Evolutionary conservation across 35 echinoderm and acorn worm genomes (phyloP).

Genomic region (Apostichopus parvimensis): DNA sequence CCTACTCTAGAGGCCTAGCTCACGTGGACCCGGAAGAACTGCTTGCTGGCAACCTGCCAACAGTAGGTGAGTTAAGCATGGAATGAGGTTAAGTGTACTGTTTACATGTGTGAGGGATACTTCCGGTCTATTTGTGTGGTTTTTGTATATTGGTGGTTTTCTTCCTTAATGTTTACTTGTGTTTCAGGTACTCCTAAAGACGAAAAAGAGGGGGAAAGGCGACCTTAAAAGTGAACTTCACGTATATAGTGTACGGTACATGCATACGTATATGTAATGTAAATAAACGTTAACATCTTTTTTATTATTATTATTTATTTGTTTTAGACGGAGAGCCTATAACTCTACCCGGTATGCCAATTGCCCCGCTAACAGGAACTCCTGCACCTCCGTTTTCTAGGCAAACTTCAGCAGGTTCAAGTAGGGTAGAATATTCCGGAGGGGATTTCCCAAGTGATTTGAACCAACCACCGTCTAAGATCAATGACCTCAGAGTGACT

Average conservation of each 20-base stretch:
- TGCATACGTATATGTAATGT: too few relatives aligned
- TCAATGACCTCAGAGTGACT: conserved; percentile 2
- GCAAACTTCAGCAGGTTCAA: background rate
- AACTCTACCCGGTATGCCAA: background rate
- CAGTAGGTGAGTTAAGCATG: background rate
- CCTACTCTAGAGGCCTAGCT: background rate
- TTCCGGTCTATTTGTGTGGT: too few relatives aligned
- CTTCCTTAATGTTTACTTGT: too few relatives aligned
- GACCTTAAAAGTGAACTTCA: too few relatives aligned
- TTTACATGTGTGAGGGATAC: too few relatives aligned
- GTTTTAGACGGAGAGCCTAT: background rate
- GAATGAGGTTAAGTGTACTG: too few relatives aligned
- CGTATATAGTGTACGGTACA: too few relatives aligned
- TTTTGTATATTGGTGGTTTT: too few relatives aligned
- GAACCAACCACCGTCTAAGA: background rate
- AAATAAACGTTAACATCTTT: too few relatives aligned
- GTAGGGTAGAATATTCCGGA: background rate
- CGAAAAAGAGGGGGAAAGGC: too few relatives aligned
- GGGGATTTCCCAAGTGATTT: background rate
- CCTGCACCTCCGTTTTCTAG: background rate
- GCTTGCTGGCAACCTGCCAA: background rate
- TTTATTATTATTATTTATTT: background rate
- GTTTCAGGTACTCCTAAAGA: too few relatives aligned
- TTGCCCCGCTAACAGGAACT: background rate
- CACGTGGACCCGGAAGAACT: conserved; percentile 6